Conservation (phyloP, 2,113 vertebrate genomes). For the Ahaetulla prasina region DNA sequence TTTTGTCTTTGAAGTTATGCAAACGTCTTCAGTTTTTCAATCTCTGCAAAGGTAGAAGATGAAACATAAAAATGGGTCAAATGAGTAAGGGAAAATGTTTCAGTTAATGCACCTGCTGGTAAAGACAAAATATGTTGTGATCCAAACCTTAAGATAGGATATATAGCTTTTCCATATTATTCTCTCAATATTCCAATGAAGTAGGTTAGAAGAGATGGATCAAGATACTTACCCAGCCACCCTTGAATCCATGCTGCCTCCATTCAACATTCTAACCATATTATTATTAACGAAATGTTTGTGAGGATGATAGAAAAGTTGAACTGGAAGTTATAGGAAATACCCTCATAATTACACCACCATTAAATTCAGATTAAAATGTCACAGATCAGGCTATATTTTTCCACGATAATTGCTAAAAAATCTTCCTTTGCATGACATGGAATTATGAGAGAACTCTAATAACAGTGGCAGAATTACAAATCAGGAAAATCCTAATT, state of each 20-base stretch:
- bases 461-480: neutral
- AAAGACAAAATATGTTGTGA: too few relatives aligned
- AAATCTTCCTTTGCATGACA: neutral
- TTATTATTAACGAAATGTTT: neutral
- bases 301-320: neutral
- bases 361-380: neutral
- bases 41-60: conserved; percentile 34
- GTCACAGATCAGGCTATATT: neutral
- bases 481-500: neutral
- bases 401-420: neutral
- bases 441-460: neutral
- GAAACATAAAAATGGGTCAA: neutral
- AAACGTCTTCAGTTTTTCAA: neutral
- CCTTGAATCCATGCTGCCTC: neutral
- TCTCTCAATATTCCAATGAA: neutral
- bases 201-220: neutral
- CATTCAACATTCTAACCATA: too few relatives aligned
- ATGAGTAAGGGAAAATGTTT: neutral
- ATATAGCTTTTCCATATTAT: neutral
- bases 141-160: neutral
- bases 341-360: neutral
- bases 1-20: neutral
- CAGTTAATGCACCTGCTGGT: neutral
- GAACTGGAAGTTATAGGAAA: neutral
- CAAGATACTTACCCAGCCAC: neutral